phyloP scores from a whole-genome alignment of 2,888 invertebrate species.

The Ichneumoninae sp. region DNA sequence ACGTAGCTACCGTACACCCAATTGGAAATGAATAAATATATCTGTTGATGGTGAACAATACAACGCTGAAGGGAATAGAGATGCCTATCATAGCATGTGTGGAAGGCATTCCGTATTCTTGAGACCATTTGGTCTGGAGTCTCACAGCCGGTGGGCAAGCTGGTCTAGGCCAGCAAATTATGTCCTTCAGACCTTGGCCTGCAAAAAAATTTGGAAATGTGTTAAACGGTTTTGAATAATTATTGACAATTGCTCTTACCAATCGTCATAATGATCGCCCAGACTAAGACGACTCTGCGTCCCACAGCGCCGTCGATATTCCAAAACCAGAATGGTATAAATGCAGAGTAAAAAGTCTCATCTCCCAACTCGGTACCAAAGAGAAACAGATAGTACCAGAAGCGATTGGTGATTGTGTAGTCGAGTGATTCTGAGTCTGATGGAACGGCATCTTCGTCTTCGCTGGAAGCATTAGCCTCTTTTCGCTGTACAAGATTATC shows the following conservation, averaged over 20 bases:
- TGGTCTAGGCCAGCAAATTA: constrained; percentile 94
- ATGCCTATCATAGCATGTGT: constrained; percentile 97
- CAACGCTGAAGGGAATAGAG: constrained; percentile 93
- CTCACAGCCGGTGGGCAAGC: constrained; percentile 92
- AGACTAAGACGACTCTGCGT: constrained; percentile 92
- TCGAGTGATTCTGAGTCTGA: constrained; percentile 82
- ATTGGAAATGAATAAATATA: constrained; percentile 89
- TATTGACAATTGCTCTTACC: constrained; percentile 85
- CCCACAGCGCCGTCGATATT: constrained; percentile 95
- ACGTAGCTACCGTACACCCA: constrained; percentile 86
- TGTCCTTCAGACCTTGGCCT: constrained; percentile 95
- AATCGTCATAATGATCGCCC: constrained; percentile 93
- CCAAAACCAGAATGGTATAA: constrained; percentile 98
- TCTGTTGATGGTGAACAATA: constrained; percentile 92
- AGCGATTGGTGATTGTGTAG: constrained; percentile 88
- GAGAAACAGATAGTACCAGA: constrained; percentile 94
- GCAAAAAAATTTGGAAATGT: background rate
- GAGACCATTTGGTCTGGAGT: constrained; percentile 94
- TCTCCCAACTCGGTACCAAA: constrained; percentile 95
- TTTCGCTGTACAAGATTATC: background rate
- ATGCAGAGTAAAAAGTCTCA: constrained; percentile 95
- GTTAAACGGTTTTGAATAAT: background rate
- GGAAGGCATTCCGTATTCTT: constrained; percentile 98
- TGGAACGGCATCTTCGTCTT: constrained; percentile 84
- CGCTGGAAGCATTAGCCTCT: constrained; percentile 69